Evolutionary conservation across 2,113 vertebrate genomes (phyloP).

Genomic region (Dipodomys spectabilis): DNA sequence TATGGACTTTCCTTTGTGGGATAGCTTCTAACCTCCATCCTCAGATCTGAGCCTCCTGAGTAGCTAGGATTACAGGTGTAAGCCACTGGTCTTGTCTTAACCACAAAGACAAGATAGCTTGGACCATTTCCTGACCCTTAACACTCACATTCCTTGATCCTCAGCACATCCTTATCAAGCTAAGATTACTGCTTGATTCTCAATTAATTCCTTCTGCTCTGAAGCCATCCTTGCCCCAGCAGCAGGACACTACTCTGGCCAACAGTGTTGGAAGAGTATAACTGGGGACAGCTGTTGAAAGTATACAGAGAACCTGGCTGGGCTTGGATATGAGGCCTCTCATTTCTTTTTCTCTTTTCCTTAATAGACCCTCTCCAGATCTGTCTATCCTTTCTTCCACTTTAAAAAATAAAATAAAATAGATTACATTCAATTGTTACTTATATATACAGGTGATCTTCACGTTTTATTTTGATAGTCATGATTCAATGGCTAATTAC

Average conservation of each 20-base stretch:
- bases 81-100: background rate
- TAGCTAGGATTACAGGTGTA: no score
- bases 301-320: background rate
- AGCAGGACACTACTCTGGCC: background rate
- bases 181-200: background rate
- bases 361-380: background rate
- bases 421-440: no score
- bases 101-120: background rate
- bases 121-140: background rate
- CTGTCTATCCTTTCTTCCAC: background rate
- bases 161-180: background rate
- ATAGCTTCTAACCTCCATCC: no score
- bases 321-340: background rate
- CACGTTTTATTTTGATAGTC: background rate
- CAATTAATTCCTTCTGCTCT: background rate
- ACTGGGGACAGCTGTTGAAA: no score
- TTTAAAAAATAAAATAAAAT: background rate
- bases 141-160: background rate
- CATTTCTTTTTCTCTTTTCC: background rate
- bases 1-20: no score
- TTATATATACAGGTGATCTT: no score
- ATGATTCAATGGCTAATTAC: background rate
- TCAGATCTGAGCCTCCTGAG: no score
- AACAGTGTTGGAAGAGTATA: background rate
- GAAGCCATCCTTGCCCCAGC: background rate